Conservation (phyloP, 2,888 invertebrate species). For the Acanthoscelides obtectus region DNA sequence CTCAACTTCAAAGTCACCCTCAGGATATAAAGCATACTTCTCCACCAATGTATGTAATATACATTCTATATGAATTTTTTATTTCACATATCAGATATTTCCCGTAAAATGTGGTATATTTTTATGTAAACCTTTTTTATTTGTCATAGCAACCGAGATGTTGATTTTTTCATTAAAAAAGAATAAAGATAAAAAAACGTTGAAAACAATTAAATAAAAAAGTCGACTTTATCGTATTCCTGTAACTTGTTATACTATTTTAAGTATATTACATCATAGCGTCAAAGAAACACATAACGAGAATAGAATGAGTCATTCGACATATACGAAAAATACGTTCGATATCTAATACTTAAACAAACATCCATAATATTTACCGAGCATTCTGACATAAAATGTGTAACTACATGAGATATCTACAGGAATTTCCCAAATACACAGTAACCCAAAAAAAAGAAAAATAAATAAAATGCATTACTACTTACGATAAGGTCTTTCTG, state of each 20-base stretch:
- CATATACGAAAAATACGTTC: background rate
- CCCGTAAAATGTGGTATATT: no score
- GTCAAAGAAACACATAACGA: background rate
- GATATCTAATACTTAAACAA: background rate
- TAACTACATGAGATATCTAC: background rate
- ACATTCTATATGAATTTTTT: no score
- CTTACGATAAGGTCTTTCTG: slow-evolving; percentile 50
- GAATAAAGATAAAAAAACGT: no score
- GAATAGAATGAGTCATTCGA: background rate
- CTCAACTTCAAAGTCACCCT: no score
- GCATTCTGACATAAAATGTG: background rate
- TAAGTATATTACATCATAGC: background rate
- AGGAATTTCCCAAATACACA: background rate
- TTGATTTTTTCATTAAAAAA: no score
- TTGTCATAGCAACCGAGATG: no score
- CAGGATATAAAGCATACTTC: no score
- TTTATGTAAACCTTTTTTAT: no score
- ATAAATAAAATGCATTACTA: slow-evolving; percentile 32
- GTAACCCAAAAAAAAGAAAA: slow-evolving; percentile 9
- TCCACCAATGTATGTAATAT: no score
- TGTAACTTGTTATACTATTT: background rate
- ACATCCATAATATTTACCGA: background rate
- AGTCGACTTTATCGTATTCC: background rate
- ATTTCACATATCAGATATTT: no score
- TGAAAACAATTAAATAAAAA: background rate